These are phyloP conservation scores for Malacoraja senta DNA, from an alignment of 2,797 vertebrate genomes.

Conservation along the genomic window DNA sequence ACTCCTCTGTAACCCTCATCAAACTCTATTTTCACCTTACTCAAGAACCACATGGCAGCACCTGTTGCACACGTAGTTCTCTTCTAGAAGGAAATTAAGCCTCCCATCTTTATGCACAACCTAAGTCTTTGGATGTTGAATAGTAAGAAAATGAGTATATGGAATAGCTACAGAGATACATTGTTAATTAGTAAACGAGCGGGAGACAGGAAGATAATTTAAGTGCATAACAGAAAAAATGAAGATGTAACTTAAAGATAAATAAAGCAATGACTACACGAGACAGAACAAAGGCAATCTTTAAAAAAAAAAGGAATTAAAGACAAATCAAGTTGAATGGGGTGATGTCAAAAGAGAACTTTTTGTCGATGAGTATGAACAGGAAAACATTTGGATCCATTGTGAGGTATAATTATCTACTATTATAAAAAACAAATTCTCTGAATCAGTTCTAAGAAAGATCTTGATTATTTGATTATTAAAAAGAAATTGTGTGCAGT, in stretches of 20 bases:
- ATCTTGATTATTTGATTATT: not conserved
- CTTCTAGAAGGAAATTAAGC: too few species aligned
- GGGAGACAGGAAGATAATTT: not conserved
- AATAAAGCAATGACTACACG: not conserved
- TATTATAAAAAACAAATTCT: not conserved
- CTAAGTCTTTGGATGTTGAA: too few species aligned
- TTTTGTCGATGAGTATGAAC: not conserved
- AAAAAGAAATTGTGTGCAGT: not conserved
- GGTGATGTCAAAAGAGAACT: not conserved
- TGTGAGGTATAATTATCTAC: not conserved
- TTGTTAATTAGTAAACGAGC: not conserved
- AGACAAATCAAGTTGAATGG: not conserved
- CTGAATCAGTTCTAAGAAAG: not conserved
- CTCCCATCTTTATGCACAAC: too few species aligned
- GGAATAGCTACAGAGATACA: not conserved
- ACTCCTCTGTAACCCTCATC: too few species aligned
- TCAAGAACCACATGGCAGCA: too few species aligned
- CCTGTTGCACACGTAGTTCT: too few species aligned
- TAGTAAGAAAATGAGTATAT: not conserved
- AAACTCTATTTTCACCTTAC: too few species aligned
- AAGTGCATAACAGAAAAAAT: not conserved
- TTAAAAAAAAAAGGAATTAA: not conserved
- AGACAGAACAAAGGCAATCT: too few species aligned
- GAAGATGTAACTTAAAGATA: not conserved
- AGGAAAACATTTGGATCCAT: not conserved